Conservation (phyloP, 2,797 vertebrate genomes). For the Darevskia mixta region DNA sequence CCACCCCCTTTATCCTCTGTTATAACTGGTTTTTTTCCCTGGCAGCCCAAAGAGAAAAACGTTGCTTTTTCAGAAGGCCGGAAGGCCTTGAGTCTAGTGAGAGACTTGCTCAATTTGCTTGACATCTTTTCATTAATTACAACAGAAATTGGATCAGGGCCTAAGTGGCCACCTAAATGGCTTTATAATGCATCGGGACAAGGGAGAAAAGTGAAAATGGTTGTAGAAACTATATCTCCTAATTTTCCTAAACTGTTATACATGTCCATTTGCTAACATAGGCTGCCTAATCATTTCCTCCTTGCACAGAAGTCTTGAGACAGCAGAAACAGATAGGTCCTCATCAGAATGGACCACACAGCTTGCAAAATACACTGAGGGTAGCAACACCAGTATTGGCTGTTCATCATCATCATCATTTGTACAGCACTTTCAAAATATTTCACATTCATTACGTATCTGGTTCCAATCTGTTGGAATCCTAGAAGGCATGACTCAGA, state of each 20-base stretch:
- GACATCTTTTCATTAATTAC: slow-evolving; percentile 22
- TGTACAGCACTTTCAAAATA: background rate
- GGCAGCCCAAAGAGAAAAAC: background rate
- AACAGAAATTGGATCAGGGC: slow-evolving; percentile 12
- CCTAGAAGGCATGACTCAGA: too few species aligned
- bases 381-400: background rate
- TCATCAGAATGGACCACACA: background rate
- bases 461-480: background rate
- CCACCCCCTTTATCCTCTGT: background rate
- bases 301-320: background rate
- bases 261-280: background rate
- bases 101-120: slow-evolving; percentile 16
- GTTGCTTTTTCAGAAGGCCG: background rate
- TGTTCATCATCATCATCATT: too few species aligned
- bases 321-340: background rate
- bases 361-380: background rate
- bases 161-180: slow-evolving; percentile 13
- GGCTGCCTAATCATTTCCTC: slow-evolving; percentile 9
- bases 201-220: background rate
- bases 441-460: background rate
- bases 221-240: background rate
- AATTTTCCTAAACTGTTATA: slow-evolving; percentile 2
- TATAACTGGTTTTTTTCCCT: background rate
- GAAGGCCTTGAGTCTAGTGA: background rate
- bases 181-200: background rate